A percentile compares a stretch with the other conserved stretches of the same genome.
Conservation (phyloP, 1,140 invertebrate species). For the Panagrolaimus sp. region DNA sequence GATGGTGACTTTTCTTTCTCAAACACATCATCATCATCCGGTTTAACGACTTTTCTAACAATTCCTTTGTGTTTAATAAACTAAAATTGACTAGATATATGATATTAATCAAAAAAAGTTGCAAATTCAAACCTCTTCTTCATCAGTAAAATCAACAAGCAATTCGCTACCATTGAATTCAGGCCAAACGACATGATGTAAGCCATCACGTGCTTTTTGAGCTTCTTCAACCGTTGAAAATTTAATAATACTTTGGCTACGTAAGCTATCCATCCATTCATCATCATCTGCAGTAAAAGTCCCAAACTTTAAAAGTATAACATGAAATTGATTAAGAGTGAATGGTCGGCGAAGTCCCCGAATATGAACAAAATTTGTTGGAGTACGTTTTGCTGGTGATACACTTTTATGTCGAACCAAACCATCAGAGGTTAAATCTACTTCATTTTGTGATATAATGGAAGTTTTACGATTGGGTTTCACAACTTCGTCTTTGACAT, state of each 20-base stretch:
- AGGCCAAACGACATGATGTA: neutral
- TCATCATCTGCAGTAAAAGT: neutral
- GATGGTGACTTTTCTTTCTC: neutral
- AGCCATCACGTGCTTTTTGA: neutral
- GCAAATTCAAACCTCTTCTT: constrained; percentile 7
- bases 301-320: neutral
- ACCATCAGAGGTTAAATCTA: neutral
- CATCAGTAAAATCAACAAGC: neutral
- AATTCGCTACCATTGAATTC: neutral
- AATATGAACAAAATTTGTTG: neutral
- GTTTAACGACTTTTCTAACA: neutral
- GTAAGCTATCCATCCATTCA: neutral
- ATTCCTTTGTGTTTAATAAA: neutral
- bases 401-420: neutral
- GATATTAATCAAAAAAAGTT: neutral
- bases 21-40: neutral
- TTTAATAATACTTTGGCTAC: neutral
- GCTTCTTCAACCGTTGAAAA: neutral
- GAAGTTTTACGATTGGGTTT: neutral
- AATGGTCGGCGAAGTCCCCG: neutral
- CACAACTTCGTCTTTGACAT: neutral
- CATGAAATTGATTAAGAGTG: neutral
- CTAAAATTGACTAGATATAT: neutral
- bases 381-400: neutral
- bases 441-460: neutral